Percentiles rank a stretch among this genome's conserved stretches.
These are phyloP conservation scores for Pseudoips prasinana DNA, from an alignment of 2,888 invertebrate genomes.

Conservation along the genomic window DNA sequence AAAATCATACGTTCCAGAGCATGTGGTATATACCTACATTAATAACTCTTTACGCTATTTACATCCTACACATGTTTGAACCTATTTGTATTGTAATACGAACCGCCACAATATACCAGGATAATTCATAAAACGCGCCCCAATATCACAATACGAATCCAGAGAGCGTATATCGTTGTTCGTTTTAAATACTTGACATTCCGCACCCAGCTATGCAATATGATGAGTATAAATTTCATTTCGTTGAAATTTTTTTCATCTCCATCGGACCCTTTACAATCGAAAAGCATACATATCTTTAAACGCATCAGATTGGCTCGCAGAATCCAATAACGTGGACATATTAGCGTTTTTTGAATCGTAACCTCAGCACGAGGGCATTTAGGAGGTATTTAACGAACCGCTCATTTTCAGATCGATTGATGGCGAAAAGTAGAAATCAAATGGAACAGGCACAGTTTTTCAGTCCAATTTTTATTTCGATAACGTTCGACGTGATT, in stretches of 20 bases:
- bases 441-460: too few species aligned
- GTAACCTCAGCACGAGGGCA: too few species aligned
- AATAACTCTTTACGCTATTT: too few species aligned
- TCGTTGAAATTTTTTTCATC: slow-evolving; percentile 50
- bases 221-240: slow-evolving; percentile 67
- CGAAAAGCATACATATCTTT: slow-evolving; percentile 40
- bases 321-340: slow-evolving; percentile 47
- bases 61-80: too few species aligned
- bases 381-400: too few species aligned
- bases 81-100: not conserved
- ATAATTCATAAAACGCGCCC: slow-evolving; percentile 34
- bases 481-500: too few species aligned
- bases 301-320: slow-evolving; percentile 34
- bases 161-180: slow-evolving; percentile 42
- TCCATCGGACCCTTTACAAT: slow-evolving; percentile 48
- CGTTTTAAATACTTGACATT: slow-evolving; percentile 69
- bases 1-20: too few species aligned
- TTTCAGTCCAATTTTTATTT: too few species aligned
- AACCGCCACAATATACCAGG: slow-evolving; percentile 15
- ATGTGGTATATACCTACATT: too few species aligned
- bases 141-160: slow-evolving; percentile 51
- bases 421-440: too few species aligned
- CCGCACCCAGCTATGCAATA: slow-evolving; percentile 65
- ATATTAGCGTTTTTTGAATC: slow-evolving; percentile 37
- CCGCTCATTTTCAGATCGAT: too few species aligned